A percentile compares a stretch with the other conserved stretches of the same genome.
Evolutionary conservation across 2,888 invertebrate species (phyloP).

Genomic region (Cheilosia variabilis): DNA sequence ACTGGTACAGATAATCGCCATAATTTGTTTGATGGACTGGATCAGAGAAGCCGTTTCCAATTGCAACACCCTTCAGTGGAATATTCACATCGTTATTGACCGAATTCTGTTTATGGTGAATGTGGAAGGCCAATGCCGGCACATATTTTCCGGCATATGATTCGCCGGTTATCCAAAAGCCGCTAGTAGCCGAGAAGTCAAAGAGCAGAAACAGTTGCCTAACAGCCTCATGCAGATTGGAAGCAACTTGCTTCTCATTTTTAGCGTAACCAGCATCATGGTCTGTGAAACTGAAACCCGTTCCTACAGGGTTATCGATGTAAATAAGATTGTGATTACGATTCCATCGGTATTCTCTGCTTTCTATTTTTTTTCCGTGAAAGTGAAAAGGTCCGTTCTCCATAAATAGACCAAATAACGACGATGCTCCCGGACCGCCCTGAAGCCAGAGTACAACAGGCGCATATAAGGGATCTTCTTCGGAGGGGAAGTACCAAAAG

Average conservation of each 20-base stretch:
- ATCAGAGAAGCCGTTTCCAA: constrained; percentile 92
- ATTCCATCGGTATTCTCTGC: constrained; percentile 92
- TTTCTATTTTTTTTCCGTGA: constrained; percentile 83
- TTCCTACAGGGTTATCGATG: constrained; percentile 96
- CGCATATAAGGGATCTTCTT: constrained; percentile 84
- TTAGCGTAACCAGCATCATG: constrained; percentile 90
- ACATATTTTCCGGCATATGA: constrained; percentile 93
- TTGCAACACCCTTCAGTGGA: constrained; percentile 84
- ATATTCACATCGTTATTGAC: constrained; percentile 79
- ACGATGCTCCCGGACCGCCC: constrained; percentile 93
- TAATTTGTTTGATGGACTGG: constrained; percentile 91
- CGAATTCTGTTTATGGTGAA: constrained; percentile 85
- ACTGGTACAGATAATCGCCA: constrained; percentile 91
- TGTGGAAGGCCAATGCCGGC: constrained; percentile 88
- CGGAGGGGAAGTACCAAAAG: constrained; percentile 96
- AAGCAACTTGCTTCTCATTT: constrained; percentile 91
- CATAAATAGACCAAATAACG: constrained; percentile 91
- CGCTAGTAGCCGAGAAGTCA: constrained; percentile 88
- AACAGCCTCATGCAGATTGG: constrained; percentile 90
- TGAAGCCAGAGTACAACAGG: constrained; percentile 93
- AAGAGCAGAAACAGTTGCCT: constrained; percentile 94
- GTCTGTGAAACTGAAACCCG: constrained; percentile 95
- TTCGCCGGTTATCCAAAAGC: constrained; percentile 95
- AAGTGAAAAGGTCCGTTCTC: constrained; percentile 92
- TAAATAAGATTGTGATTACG: constrained; percentile 91